These are phyloP conservation scores for Cotesia vestalis DNA, from an alignment of 1,140 invertebrate species.

Conservation along the genomic window DNA sequence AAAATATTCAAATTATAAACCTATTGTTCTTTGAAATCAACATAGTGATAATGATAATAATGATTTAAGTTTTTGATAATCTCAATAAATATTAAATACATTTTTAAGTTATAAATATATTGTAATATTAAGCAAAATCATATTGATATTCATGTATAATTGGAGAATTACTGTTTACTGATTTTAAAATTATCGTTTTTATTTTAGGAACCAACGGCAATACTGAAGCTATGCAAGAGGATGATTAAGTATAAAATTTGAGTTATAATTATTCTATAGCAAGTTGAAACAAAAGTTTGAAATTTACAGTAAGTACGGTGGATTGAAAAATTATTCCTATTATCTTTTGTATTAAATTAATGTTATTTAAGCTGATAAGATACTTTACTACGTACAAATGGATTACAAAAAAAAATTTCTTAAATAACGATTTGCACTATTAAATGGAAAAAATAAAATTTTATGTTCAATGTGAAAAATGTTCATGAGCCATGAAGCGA, in stretches of 20 bases:
- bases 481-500: conserved; percentile 10
- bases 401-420: not conserved
- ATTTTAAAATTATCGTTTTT: conserved; percentile 30
- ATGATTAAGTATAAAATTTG: conserved; percentile 50
- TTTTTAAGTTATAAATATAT: not conserved
- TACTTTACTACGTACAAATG: conserved; percentile 53
- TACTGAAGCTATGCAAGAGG: conserved; percentile 61
- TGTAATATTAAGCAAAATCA: conserved; percentile 24
- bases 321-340: conserved; percentile 6
- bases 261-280: too few relatives aligned
- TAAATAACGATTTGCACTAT: not conserved
- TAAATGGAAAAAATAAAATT: not conserved
- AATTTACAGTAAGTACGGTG: conserved; percentile 44
- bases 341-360: conserved; percentile 35
- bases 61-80: too few relatives aligned
- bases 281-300: not conserved
- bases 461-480: too few relatives aligned
- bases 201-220: conserved; percentile 53
- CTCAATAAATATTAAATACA: too few relatives aligned
- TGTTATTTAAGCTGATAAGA: conserved; percentile 56
- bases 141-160: conserved; percentile 11
- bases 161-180: not conserved
- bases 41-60: too few relatives aligned
- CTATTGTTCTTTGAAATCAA: too few relatives aligned
- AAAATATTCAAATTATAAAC: too few relatives aligned